Conservation (phyloP, 2,113 vertebrate species). For the Apus apus region DNA sequence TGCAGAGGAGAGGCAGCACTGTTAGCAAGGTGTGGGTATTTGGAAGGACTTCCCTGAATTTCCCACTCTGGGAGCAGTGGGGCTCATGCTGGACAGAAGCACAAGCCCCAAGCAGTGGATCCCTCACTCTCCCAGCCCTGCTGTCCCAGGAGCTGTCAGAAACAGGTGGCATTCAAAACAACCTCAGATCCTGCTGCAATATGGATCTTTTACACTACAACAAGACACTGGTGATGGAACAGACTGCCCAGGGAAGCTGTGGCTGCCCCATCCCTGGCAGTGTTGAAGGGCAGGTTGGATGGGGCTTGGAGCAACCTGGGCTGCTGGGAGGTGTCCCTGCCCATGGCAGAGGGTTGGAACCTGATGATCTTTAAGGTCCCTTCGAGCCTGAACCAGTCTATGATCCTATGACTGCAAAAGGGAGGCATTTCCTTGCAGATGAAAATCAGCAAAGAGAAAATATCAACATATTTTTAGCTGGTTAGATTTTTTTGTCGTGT, state of each 20-base stretch:
- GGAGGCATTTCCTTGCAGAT: not conserved
- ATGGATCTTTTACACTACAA: fast-evolving
- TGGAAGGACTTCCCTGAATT: fast-evolving
- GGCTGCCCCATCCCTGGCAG: too few relatives aligned
- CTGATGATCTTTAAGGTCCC: too few relatives aligned
- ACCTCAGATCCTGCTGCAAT: not conserved
- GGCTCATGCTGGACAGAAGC: not conserved
- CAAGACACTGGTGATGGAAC: too few relatives aligned
- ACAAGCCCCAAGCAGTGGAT: fast-evolving
- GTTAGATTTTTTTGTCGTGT: not conserved
- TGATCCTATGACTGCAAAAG: too few relatives aligned
- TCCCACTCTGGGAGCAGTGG: fast-evolving
- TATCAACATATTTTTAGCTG: not conserved
- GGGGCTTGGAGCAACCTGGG: too few relatives aligned
- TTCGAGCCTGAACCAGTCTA: too few relatives aligned
- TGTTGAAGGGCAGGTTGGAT: too few relatives aligned
- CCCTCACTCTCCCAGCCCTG: not conserved
- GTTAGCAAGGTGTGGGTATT: not conserved
- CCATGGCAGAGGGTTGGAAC: too few relatives aligned
- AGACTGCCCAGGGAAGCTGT: too few relatives aligned
- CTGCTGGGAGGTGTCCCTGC: too few relatives aligned
- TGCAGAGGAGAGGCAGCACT: not conserved
- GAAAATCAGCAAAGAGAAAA: not conserved
- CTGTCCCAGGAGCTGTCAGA: fast-evolving
- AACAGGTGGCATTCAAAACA: not conserved